phyloP scores from a whole-genome alignment of 2,113 vertebrate genomes.

The Falcunculus frontatus region DNA sequence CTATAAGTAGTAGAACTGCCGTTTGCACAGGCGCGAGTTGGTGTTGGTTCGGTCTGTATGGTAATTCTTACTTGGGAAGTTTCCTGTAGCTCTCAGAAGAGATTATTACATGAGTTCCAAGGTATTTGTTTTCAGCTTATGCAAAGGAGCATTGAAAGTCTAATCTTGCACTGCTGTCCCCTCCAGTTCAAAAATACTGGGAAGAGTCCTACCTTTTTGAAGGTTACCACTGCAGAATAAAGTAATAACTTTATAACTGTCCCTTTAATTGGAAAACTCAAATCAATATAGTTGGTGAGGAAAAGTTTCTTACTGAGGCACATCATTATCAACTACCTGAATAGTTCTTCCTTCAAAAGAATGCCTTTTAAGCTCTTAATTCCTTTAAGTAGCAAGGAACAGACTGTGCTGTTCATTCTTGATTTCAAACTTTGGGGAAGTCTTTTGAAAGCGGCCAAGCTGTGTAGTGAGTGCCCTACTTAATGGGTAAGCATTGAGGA shows the following conservation, averaged over 20 bases:
- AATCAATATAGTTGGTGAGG: background rate
- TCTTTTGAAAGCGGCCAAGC: background rate
- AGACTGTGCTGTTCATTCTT: background rate
- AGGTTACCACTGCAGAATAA: background rate
- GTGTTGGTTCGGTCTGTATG: background rate
- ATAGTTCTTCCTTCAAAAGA: background rate
- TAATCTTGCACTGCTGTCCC: background rate
- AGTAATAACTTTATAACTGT: background rate
- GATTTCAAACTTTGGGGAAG: background rate
- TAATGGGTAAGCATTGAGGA: background rate
- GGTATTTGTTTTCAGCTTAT: background rate
- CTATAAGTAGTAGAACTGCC: background rate
- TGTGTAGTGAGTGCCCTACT: background rate
- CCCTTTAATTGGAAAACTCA: background rate
- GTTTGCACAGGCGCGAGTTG: background rate
- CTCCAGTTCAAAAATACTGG: background rate
- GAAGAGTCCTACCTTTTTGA: background rate
- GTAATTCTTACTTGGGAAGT: background rate
- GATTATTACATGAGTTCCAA: background rate
- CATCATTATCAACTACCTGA: background rate
- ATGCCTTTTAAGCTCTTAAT: background rate
- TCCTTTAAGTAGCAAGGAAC: background rate
- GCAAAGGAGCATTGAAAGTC: background rate
- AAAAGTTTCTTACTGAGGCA: background rate
- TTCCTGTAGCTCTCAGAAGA: background rate